Percentiles rank a stretch among this genome's conserved stretches.
Evolutionary conservation across 2,113 vertebrate genomes (phyloP).

Genomic region (Otolemur garnettii): DNA sequence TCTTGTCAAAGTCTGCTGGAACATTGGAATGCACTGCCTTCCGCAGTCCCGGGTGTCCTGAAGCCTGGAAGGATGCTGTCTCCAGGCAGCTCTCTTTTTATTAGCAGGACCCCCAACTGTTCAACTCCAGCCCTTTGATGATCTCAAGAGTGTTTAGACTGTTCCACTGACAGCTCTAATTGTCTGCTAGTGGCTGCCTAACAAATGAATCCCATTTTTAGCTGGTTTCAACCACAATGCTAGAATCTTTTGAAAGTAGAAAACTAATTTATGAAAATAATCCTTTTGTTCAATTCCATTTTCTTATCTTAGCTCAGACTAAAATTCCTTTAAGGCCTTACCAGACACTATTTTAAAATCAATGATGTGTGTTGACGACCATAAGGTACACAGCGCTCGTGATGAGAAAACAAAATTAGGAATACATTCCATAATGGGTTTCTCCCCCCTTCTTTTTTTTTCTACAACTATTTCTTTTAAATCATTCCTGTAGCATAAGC

Average conservation of each 20-base stretch:
- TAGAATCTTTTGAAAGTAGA: constrained; percentile 66
- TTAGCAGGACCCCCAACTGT: background rate
- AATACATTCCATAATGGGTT: background rate
- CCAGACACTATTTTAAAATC: constrained; percentile 71
- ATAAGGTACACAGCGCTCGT: constrained; percentile 27
- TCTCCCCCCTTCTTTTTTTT: background rate
- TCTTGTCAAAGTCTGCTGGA: constrained; percentile 42
- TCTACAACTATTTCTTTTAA: constrained; percentile 48
- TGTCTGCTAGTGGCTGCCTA: constrained; percentile 47
- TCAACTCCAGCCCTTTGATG: constrained; percentile 43
- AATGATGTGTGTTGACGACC: constrained; percentile 57
- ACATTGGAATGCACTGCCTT: constrained; percentile 47
- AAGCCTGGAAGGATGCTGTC: constrained; percentile 34
- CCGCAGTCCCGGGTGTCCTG: constrained; percentile 1
- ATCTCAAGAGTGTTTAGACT: constrained; percentile 30
- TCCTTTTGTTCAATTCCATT: constrained; percentile 68
- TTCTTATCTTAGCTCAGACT: constrained; percentile 67
- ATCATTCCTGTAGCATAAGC: constrained; percentile 31
- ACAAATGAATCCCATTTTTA: constrained; percentile 47
- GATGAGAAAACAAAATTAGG: constrained; percentile 69
- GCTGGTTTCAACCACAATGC: constrained; percentile 63
- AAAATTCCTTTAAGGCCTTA: constrained; percentile 62
- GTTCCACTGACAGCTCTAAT: constrained; percentile 54
- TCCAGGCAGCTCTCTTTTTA: constrained; percentile 54
- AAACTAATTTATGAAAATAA: constrained; percentile 76